These are phyloP conservation scores for Clitarchus hookeri DNA, from an alignment of 2,888 invertebrate genomes.

Conservation along the genomic window DNA sequence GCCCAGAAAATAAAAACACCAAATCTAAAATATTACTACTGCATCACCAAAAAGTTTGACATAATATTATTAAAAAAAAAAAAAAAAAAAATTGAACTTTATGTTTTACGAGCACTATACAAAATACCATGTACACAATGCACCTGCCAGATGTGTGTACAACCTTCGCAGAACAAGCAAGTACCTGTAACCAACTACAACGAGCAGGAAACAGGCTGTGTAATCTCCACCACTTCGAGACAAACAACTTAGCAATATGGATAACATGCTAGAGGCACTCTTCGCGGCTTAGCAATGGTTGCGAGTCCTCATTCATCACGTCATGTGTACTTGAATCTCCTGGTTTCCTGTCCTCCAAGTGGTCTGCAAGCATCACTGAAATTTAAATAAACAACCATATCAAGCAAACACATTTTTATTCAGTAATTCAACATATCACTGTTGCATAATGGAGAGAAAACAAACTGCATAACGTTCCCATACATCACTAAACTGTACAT, in stretches of 20 bases:
- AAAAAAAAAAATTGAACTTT: too few relatives aligned
- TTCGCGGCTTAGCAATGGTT: not conserved
- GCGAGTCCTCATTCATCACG: not conserved
- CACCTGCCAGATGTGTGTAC: too few relatives aligned
- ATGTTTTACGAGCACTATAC: too few relatives aligned
- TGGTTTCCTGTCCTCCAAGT: constrained; percentile 1
- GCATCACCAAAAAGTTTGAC: too few relatives aligned
- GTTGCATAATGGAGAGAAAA: not conserved
- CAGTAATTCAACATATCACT: not conserved
- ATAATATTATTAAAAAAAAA: too few relatives aligned
- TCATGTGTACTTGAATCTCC: not conserved
- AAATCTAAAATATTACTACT: too few relatives aligned
- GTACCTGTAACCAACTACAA: not conserved
- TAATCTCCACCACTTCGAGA: not conserved
- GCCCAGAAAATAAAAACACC: too few relatives aligned
- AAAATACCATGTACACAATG: too few relatives aligned
- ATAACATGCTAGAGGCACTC: not conserved
- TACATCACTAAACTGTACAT: not conserved
- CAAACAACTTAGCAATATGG: not conserved
- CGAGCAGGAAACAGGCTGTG: not conserved
- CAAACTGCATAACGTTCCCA: not conserved
- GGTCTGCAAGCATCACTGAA: not conserved
- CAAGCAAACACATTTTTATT: not conserved
- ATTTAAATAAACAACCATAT: constrained; percentile 2
- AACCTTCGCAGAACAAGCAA: too few relatives aligned